These are phyloP conservation scores for Epistrophe grossulariae DNA, from an alignment of 2,888 invertebrate species.

Conservation along the genomic window DNA sequence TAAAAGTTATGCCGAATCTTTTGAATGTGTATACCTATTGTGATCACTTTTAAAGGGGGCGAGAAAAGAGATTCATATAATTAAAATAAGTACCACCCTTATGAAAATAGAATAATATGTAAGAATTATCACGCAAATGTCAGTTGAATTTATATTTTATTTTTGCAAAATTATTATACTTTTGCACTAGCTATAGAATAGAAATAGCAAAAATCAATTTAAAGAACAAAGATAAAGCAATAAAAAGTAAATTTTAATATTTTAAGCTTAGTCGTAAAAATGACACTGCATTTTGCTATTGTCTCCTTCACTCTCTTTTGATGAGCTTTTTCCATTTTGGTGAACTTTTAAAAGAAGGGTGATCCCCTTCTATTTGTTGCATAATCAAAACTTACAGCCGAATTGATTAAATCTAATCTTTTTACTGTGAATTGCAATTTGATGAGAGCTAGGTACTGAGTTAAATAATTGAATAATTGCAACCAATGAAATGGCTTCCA, in stretches of 20 bases:
- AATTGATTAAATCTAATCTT: slow-evolving; percentile 64
- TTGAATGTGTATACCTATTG: too few relatives aligned
- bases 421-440: slow-evolving; percentile 32
- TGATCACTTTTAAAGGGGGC: too few relatives aligned
- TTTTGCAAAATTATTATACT: slow-evolving; percentile 3
- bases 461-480: slow-evolving; percentile 75
- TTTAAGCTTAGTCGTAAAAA: slow-evolving; percentile 13
- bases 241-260: slow-evolving; percentile 17
- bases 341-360: slow-evolving; percentile 7
- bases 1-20: too few relatives aligned
- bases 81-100: too few relatives aligned
- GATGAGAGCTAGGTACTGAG: slow-evolving; percentile 39
- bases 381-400: slow-evolving; percentile 27
- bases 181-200: background rate
- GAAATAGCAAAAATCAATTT: background rate
- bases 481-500: slow-evolving; percentile 12
- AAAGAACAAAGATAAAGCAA: background rate
- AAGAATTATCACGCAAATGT: background rate
- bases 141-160: background rate
- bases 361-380: slow-evolving; percentile 18
- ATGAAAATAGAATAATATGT: too few relatives aligned
- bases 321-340: background rate
- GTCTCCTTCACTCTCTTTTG: background rate
- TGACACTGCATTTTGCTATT: background rate
- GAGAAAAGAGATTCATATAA: too few relatives aligned